Percentiles rank a stretch among this genome's conserved stretches.
Conservation (phyloP, 2,797 vertebrate species). For the Cephalopachus bancanus region DNA sequence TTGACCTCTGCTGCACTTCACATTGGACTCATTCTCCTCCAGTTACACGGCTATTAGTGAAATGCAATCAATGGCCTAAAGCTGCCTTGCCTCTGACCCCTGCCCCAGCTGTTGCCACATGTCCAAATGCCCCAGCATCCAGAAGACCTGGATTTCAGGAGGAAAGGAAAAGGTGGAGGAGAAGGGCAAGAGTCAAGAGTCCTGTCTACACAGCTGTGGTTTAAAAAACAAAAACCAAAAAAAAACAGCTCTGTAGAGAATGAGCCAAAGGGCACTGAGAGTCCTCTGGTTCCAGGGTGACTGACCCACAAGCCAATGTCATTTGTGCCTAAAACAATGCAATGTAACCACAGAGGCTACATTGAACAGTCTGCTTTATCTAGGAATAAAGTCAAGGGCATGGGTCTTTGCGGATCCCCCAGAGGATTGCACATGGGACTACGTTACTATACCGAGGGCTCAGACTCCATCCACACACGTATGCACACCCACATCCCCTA, state of each 20-base stretch:
- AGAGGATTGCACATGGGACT: not conserved
- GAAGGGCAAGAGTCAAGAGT: not conserved
- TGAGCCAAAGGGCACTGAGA: not conserved
- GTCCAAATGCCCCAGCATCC: not conserved
- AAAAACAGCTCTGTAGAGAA: not conserved
- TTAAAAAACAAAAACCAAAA: too few relatives aligned
- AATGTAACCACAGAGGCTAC: not conserved
- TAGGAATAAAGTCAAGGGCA: not conserved
- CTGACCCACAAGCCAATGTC: not conserved
- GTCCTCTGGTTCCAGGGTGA: not conserved
- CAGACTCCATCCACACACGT: not conserved
- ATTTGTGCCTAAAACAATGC: not conserved
- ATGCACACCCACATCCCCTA: not conserved
- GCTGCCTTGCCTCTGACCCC: conserved; percentile 55
- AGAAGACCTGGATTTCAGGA: conserved; percentile 3
- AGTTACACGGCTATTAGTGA: conserved; percentile 58
- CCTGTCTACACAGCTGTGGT: too few relatives aligned
- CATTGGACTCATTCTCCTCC: conserved; percentile 72
- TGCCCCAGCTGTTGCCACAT: conserved; percentile 1
- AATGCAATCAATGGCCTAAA: not conserved
- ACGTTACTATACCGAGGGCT: not conserved
- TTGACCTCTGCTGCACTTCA: conserved; percentile 59
- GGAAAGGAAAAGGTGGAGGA: not conserved
- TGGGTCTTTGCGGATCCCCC: not conserved
- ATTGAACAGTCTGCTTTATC: not conserved